Percentiles rank a stretch among this genome's conserved stretches.
These are phyloP conservation scores for Antennarius striatus DNA, from an alignment of 2,113 vertebrate genomes.

Conservation along the genomic window DNA sequence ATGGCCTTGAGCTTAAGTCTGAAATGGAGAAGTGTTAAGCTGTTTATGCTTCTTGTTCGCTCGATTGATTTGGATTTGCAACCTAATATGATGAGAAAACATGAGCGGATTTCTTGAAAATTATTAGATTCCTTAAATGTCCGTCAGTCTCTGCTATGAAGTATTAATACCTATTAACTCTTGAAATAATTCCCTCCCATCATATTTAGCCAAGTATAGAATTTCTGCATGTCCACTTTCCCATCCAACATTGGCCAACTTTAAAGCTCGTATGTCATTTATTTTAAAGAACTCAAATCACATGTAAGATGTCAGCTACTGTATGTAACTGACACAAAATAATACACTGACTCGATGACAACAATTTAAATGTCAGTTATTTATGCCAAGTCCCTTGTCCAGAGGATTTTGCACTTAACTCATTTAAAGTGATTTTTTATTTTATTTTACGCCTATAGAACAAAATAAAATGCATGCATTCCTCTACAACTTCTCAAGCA, in stretches of 20 bases:
- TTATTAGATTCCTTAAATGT: constrained; percentile 11
- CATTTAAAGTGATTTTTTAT: constrained; percentile 41
- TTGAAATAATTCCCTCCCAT: constrained; percentile 29
- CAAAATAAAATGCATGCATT: constrained; percentile 18
- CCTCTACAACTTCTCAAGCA: constrained; percentile 13
- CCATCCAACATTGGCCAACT: constrained; percentile 32
- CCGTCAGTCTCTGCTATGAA: constrained; percentile 14
- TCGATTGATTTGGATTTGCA: constrained; percentile 33
- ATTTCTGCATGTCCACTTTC: constrained; percentile 52
- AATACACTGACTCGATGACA: constrained; percentile 47
- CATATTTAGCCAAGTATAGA: constrained; percentile 36
- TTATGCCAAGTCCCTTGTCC: constrained; percentile 46
- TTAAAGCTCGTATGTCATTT: constrained; percentile 14
- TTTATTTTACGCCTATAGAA: constrained; percentile 1
- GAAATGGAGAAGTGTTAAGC: constrained; percentile 35
- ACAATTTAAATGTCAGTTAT: constrained; percentile 33
- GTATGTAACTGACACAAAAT: constrained; percentile 3
- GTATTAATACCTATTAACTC: not conserved
- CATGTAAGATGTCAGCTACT: constrained; percentile 13
- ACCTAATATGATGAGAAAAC: constrained; percentile 35
- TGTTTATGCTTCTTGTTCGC: constrained; percentile 47
- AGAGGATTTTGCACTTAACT: constrained; percentile 56
- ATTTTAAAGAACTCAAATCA: constrained; percentile 23
- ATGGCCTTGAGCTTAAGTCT: constrained; percentile 44
- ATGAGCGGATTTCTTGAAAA: constrained; percentile 16